phyloP scores from a whole-genome alignment of 30 jellyfish, hydroid and myxozoan genomes.

The Aurelia aurita region DNA sequence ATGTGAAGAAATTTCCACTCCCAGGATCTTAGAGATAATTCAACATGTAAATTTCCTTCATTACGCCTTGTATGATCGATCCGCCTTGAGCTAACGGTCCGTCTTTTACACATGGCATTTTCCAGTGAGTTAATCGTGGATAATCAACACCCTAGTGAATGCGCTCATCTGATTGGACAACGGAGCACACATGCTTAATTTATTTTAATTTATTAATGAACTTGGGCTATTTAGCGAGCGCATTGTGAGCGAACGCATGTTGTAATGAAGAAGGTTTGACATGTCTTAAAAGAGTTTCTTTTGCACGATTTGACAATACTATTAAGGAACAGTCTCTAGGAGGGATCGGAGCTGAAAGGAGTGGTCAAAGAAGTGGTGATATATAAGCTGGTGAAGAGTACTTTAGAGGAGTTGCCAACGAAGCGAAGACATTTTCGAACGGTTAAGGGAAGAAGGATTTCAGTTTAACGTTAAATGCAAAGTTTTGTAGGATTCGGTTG shows the following conservation, averaged over 20 bases:
- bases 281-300: background rate
- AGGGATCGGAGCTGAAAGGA: too few species aligned
- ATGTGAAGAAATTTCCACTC: too few species aligned
- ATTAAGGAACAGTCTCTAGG: too few species aligned
- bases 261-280: conserved; percentile 3
- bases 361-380: too few species aligned
- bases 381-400: too few species aligned
- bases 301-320: background rate
- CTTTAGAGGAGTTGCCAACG: too few species aligned
- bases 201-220: conserved; percentile 69
- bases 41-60: too few species aligned
- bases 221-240: conserved; percentile 53
- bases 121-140: conserved; percentile 22
- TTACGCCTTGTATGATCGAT: background rate
- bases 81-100: conserved; percentile 10
- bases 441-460: too few species aligned
- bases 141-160: conserved; percentile 58
- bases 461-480: too few species aligned
- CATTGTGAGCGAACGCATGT: conserved; percentile 66
- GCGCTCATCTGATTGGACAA: conserved; percentile 55
- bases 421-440: too few species aligned
- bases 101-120: conserved; percentile 15
- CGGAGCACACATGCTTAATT: conserved; percentile 49
- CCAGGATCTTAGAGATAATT: too few species aligned
- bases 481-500: too few species aligned